Evolutionary conservation across 2,113 vertebrate genomes (phyloP).

Genomic region (Typhlomys cinereus): DNA sequence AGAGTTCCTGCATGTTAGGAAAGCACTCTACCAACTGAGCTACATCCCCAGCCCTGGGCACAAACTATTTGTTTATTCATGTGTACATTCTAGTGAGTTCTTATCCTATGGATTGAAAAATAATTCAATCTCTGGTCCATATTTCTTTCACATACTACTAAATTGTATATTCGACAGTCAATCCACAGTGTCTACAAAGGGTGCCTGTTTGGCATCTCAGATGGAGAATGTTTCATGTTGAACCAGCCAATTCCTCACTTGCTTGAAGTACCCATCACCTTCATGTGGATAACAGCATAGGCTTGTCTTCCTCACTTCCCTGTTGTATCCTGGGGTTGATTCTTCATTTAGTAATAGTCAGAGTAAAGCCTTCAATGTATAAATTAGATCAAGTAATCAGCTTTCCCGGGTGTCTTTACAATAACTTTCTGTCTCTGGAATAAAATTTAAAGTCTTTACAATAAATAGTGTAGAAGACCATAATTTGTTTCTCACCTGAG

Average conservation of each 20-base stretch:
- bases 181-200: not conserved
- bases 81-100: not conserved
- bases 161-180: not conserved
- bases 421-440: not conserved
- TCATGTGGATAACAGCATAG: too few relatives aligned
- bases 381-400: not conserved
- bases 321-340: too few relatives aligned
- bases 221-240: not conserved
- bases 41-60: not conserved
- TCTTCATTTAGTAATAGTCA: too few relatives aligned
- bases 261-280: too few relatives aligned
- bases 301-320: too few relatives aligned
- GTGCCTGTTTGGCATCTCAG: not conserved
- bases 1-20: too few relatives aligned
- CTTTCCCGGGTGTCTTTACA: not conserved
- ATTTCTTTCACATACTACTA: not conserved
- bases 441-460: not conserved
- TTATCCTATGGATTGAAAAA: not conserved
- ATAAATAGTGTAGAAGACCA: not conserved
- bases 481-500: not conserved
- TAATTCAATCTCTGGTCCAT: not conserved
- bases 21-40: too few relatives aligned
- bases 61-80: not conserved
- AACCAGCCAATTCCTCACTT: not conserved
- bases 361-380: too few relatives aligned